Evolutionary conservation across 1,140 invertebrate species (phyloP).

Genomic region (Brachionus plicatilis): DNA sequence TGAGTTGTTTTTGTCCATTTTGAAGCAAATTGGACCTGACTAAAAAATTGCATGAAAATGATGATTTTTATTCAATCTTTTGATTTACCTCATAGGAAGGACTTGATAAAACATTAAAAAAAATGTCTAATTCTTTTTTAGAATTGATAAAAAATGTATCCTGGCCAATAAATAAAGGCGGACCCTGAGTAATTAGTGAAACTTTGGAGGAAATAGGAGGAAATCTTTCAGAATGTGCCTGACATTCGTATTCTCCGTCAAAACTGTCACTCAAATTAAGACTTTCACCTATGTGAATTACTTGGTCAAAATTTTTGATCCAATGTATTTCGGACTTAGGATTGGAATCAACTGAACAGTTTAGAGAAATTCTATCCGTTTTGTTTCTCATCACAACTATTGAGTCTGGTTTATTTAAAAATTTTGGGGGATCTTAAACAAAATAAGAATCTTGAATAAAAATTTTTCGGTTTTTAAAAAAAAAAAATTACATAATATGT

Average conservation of each 20-base stretch:
- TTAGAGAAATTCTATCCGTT: not conserved
- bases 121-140: not conserved
- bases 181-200: not conserved
- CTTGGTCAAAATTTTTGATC: not conserved
- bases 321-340: not conserved
- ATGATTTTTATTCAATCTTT: not conserved
- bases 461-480: not conserved
- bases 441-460: not conserved
- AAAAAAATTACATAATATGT: conserved; percentile 14
- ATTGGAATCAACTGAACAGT: conserved; percentile 9
- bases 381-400: not conserved
- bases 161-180: not conserved
- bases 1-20: not conserved
- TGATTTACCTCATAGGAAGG: not conserved
- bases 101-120: conserved; percentile 1
- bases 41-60: not conserved
- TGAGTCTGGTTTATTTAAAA: not conserved
- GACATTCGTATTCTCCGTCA: not conserved
- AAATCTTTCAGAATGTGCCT: not conserved
- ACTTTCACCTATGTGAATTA: not conserved
- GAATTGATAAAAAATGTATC: not conserved
- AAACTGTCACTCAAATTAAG: not conserved
- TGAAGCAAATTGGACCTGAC: not conserved
- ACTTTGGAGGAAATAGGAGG: not conserved
- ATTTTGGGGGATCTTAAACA: not conserved